Conservation (phyloP, 2,888 invertebrate species). For the Ennomos erosarius region DNA sequence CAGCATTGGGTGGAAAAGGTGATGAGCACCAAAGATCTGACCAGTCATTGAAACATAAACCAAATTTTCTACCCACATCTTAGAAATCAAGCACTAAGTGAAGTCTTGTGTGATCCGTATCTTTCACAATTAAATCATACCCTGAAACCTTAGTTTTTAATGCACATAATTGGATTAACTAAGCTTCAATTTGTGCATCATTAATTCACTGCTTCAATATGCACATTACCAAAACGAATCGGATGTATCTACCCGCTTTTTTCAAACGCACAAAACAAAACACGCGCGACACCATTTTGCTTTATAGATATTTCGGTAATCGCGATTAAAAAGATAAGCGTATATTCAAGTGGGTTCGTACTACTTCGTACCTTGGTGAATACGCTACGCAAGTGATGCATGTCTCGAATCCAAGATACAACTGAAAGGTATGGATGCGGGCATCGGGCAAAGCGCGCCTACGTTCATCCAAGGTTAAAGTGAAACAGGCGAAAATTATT, state of each 20-base stretch:
- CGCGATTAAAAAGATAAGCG: constrained; percentile 30
- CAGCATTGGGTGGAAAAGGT: no score
- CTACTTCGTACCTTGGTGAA: constrained; percentile 73
- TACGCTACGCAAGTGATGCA: constrained; percentile 80
- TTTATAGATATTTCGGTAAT: constrained; percentile 14
- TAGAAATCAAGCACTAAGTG: no score
- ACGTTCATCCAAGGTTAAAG: constrained; percentile 48
- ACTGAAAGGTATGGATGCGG: constrained; percentile 43
- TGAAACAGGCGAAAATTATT: constrained; percentile 53
- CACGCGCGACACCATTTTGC: constrained; percentile 3
- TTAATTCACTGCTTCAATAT: neutral
- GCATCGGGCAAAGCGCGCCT: constrained; percentile 26
- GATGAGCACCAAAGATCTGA: no score
- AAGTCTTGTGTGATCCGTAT: neutral
- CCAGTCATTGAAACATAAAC: no score
- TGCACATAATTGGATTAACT: constrained; percentile 5
- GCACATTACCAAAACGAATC: constrained; percentile 7
- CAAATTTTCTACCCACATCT: no score
- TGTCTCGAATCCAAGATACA: constrained; percentile 66
- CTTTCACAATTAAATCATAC: neutral
- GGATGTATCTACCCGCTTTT: constrained; percentile 11
- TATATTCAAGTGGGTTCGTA: constrained; percentile 33
- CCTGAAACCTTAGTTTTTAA: neutral
- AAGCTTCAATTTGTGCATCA: constrained; percentile 14
- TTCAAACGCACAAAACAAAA: constrained; percentile 9